Conservation (phyloP, 23 tunicate genomes). For the Ciona savignyi region DNA sequence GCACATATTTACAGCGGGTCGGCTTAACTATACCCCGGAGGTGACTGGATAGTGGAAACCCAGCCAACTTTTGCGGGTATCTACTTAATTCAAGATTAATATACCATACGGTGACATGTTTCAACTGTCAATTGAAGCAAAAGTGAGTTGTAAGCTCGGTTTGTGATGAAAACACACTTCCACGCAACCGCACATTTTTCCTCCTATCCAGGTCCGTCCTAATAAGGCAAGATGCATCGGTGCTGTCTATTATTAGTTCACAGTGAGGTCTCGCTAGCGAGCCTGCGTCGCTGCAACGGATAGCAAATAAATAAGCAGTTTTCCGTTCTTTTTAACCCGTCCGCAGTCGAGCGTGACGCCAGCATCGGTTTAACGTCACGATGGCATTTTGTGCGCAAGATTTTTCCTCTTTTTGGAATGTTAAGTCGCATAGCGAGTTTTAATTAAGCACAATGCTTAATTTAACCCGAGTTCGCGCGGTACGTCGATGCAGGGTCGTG, state of each 20-base stretch:
- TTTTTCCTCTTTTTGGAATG: too few relatives aligned
- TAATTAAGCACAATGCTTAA: too few relatives aligned
- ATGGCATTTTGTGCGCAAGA: background rate
- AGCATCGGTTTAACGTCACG: background rate
- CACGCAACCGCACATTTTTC: background rate
- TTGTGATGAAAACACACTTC: background rate
- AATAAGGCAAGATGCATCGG: background rate
- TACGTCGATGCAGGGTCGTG: too few relatives aligned
- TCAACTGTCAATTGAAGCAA: background rate
- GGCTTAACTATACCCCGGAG: too few relatives aligned
- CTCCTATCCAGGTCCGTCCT: background rate
- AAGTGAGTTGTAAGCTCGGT: background rate
- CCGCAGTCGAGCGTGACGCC: background rate
- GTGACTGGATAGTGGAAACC: too few relatives aligned
- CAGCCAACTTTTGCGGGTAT: too few relatives aligned
- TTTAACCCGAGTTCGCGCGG: too few relatives aligned
- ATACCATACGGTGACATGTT: background rate
- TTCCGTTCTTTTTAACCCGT: background rate
- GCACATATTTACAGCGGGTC: background rate
- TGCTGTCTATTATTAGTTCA: background rate
- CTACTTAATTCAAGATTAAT: too few relatives aligned
- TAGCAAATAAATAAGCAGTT: background rate
- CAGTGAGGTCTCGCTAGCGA: background rate
- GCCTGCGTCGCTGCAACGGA: background rate
- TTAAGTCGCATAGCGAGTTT: too few relatives aligned